These are phyloP conservation scores for Liodrosophila aerea DNA, from an alignment of 2,888 invertebrate species.

Conservation along the genomic window DNA sequence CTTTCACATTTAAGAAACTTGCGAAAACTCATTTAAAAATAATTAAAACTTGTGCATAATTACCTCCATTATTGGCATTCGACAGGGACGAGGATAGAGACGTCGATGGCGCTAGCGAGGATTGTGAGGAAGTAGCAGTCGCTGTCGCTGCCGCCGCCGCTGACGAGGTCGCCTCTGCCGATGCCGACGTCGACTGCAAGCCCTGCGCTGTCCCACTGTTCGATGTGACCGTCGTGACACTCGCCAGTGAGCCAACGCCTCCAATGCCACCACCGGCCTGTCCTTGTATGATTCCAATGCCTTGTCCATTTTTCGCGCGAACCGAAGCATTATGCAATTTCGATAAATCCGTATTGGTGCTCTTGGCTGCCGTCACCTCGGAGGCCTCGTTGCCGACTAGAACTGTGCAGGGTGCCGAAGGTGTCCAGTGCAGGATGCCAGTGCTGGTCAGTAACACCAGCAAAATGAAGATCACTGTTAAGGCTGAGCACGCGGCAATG, in stretches of 20 bases:
- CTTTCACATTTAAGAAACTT: slow-evolving; percentile 50
- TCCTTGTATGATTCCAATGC: slow-evolving; percentile 83
- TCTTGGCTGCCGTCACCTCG: slow-evolving; percentile 87
- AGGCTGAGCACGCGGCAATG: slow-evolving; percentile 92
- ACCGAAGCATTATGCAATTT: slow-evolving; percentile 87
- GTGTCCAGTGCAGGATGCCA: slow-evolving; percentile 92
- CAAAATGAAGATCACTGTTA: slow-evolving; percentile 91
- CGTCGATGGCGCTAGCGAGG: slow-evolving; percentile 83
- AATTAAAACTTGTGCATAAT: slow-evolving; percentile 81
- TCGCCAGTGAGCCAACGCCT: slow-evolving; percentile 44
- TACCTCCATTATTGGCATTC: slow-evolving; percentile 82
- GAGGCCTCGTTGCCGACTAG: slow-evolving; percentile 90
- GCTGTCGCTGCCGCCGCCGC: slow-evolving; percentile 90
- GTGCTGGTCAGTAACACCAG: slow-evolving; percentile 94
- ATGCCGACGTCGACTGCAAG: slow-evolving; percentile 81
- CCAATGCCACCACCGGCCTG: slow-evolving; percentile 83
- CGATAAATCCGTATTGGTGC: slow-evolving; percentile 87
- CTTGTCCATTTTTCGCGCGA: slow-evolving; percentile 84
- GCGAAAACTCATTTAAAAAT: slow-evolving; percentile 81
- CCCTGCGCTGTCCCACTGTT: slow-evolving; percentile 81
- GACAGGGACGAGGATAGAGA: slow-evolving; percentile 80
- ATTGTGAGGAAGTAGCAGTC: slow-evolving; percentile 84
- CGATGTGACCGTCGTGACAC: slow-evolving; percentile 83
- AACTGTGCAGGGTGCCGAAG: slow-evolving; percentile 91
- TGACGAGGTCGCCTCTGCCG: slow-evolving; percentile 83